phyloP scores from a whole-genome alignment of 30 jellyfish, hydroid and myxozoan species.

The Rhopilema esculentum region DNA sequence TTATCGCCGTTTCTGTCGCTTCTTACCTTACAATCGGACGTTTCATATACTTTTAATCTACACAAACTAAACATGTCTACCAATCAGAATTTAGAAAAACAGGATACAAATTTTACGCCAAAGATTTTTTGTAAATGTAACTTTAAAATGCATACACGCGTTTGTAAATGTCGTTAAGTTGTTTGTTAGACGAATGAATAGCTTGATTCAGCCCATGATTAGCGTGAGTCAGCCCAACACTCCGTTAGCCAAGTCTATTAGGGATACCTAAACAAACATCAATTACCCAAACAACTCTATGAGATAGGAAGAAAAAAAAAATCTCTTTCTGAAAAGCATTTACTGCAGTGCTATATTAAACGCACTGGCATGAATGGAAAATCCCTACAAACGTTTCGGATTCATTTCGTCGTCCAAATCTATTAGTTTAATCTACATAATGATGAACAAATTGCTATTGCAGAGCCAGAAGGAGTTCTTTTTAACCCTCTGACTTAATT shows the following conservation, averaged over 20 bases:
- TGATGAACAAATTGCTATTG: no score
- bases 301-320: neutral
- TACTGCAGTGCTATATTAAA: neutral
- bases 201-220: neutral
- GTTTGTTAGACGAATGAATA: neutral
- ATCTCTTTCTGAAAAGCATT: neutral
- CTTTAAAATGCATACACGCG: neutral
- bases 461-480: no score
- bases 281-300: neutral
- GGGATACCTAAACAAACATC: neutral
- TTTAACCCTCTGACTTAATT: no score
- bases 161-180: neutral
- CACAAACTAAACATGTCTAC: neutral
- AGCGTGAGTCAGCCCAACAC: neutral
- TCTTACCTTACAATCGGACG: neutral
- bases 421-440: no score
- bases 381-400: neutral
- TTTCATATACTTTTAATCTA: neutral
- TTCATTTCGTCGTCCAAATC: neutral
- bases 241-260: neutral
- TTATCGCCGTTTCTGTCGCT: neutral
- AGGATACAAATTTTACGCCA: neutral
- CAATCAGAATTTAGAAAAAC: neutral
- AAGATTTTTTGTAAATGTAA: no score
- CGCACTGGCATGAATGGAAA: neutral